phyloP scores from a whole-genome alignment of 2,797 vertebrate genomes.

The Platyrinchus mystaceus region DNA sequence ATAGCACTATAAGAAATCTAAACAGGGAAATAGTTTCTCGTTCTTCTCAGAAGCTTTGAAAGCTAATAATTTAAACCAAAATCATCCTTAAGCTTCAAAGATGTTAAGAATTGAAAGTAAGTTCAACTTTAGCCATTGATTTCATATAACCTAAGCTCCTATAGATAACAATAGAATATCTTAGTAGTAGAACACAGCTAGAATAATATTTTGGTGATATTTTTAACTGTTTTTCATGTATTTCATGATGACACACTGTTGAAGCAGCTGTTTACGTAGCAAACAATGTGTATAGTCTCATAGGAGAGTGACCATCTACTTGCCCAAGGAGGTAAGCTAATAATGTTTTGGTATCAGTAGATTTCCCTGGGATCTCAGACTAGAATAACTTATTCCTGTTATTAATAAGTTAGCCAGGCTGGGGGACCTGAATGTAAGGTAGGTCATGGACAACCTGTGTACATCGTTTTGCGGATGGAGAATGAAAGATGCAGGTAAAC shows the following conservation, averaged over 20 bases:
- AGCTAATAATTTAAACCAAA: neutral
- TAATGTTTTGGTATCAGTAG: neutral
- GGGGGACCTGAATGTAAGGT: neutral
- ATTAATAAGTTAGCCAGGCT: neutral
- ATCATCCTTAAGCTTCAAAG: neutral
- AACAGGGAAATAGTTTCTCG: neutral
- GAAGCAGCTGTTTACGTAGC: neutral
- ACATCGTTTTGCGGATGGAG: neutral
- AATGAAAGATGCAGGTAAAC: neutral
- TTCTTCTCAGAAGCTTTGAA: neutral
- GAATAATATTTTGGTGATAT: neutral
- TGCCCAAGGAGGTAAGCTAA: neutral
- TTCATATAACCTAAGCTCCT: neutral
- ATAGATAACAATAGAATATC: neutral
- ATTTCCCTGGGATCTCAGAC: neutral
- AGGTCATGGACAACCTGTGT: neutral
- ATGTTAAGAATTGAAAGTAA: neutral
- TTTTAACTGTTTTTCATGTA: neutral
- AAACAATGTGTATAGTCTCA: neutral
- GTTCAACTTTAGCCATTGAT: neutral
- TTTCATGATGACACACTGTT: neutral
- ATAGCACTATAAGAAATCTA: neutral
- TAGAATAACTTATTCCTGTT: neutral
- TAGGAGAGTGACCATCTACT: neutral
- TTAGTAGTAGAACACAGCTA: neutral